Evolutionary conservation across 2,113 vertebrate species (phyloP).

Genomic region (Pelusios castaneus): DNA sequence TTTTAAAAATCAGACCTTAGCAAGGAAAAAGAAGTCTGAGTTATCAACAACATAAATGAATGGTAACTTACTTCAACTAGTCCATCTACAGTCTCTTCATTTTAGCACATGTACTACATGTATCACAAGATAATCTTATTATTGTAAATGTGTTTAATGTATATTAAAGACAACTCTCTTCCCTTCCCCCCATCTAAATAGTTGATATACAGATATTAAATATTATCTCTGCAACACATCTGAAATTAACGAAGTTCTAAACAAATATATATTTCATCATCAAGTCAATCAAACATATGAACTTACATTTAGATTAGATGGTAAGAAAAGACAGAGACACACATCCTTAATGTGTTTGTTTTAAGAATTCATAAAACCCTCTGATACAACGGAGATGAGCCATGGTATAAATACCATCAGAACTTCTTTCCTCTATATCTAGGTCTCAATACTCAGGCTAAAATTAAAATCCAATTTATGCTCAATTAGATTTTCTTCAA

Average conservation of each 20-base stretch:
- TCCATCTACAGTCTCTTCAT: accelerated
- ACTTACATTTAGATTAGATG: no score
- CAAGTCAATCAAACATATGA: not conserved
- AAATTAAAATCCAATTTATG: not conserved
- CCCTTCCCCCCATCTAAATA: accelerated
- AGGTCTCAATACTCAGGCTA: not conserved
- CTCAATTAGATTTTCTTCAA: no score
- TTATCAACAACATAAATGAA: accelerated
- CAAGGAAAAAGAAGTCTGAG: not conserved
- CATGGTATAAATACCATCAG: not conserved
- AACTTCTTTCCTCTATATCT: not conserved
- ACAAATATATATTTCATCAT: not conserved
- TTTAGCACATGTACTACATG: not conserved
- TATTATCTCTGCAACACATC: not conserved
- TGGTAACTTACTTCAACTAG: accelerated
- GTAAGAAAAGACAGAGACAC: no score
- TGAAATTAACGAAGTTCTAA: not conserved
- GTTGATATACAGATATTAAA: not conserved
- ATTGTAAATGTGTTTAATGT: accelerated
- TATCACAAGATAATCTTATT: not conserved
- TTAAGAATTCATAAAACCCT: not conserved
- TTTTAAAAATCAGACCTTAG: not conserved
- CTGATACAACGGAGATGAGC: not conserved
- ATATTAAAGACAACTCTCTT: not conserved
- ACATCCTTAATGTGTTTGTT: not conserved